These are phyloP conservation scores for Phrynocephalus guinanensis DNA, from an alignment of 2,797 vertebrate genomes.

Conservation along the genomic window DNA sequence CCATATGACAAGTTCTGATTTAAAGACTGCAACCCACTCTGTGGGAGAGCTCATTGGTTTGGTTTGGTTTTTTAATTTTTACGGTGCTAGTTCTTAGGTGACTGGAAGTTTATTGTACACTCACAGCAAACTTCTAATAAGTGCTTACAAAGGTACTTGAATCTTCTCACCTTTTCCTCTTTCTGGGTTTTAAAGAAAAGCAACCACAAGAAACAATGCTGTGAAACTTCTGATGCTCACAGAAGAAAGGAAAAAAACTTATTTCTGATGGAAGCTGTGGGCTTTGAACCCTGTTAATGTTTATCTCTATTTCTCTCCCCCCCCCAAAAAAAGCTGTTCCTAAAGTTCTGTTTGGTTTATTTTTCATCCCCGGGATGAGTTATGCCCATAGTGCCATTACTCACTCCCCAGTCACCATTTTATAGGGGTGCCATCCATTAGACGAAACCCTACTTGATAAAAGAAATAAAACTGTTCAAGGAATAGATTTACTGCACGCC, in stretches of 20 bases:
- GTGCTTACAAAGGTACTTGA: not conserved
- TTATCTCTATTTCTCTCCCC: slow-evolving; percentile 13
- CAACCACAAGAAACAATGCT: not conserved
- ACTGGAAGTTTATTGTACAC: not conserved
- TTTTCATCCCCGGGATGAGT: slow-evolving; percentile 62
- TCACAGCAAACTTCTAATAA: not conserved
- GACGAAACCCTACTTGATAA: slow-evolving; percentile 65
- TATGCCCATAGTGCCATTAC: slow-evolving; percentile 46
- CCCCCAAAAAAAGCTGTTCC: slow-evolving; percentile 43
- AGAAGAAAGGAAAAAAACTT: slow-evolving; percentile 5
- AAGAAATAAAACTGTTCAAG: slow-evolving; percentile 72
- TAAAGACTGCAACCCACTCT: not conserved
- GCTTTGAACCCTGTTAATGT: slow-evolving; percentile 18
- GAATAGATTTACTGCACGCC: slow-evolving; percentile 67
- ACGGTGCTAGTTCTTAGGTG: not conserved
- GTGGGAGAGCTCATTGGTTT: not conserved
- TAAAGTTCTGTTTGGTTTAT: slow-evolving; percentile 42
- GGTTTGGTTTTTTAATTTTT: not conserved
- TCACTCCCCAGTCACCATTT: slow-evolving; percentile 61
- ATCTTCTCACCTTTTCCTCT: not conserved
- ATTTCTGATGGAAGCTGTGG: slow-evolving; percentile 37
- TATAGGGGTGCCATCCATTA: slow-evolving; percentile 64
- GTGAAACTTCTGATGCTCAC: not conserved
- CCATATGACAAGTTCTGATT: not conserved
- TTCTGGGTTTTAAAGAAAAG: not conserved